Base-by-base conservation (phyloP, 2,888 invertebrate species). In the Fragum sueziense region DNA sequence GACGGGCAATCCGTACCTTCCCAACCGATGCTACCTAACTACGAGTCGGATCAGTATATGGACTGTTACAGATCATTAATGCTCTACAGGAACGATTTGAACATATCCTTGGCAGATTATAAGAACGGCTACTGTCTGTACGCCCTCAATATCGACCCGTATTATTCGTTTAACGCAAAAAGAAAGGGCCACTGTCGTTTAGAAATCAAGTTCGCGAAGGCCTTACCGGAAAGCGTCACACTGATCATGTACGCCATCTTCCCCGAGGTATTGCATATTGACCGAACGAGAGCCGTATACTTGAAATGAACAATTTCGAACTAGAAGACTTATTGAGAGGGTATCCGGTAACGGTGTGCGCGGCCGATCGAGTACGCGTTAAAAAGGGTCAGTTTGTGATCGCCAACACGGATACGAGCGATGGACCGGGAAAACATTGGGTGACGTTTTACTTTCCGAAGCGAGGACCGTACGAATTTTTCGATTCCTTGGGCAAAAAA, bases 11-110 rank as follows among this genome's bases (percentile, higher is more conserved):
- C 76, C 0, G 37, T 70, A 0, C 85, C 80, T 0, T 47, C 72
- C 2, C 70, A 80, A 61, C 80, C 78, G 14, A 29, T 84, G 11
- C 84, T 81, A 68, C 84, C 79, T 1, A 76, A 85, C 27, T 85
- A 74, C 27, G 25, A 17, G 0, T 70, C 70, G 7, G 65, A 59
- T 52, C 72, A 67, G 17, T 80, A 52, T 62, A 34, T 74, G 31
- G 76, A 82, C 14, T 78, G 79, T 27, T 82, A 82, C 51, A 76
- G 74, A 37, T 76, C 80, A 17, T 75, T 85, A 25, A 62, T 54
- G 14, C 62, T 27, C 0, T 75, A 31, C 20, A 72, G 75, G 22
- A 72, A 62, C 1, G 72, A 77, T 37, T 14, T 79, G 22, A 79
- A 75, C 29, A 61, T 75, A 4, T 69, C 74, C 61, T 25, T 33